Evolutionary conservation across 2,888 invertebrate genomes (phyloP).

Genomic region (Sycophila texana): DNA sequence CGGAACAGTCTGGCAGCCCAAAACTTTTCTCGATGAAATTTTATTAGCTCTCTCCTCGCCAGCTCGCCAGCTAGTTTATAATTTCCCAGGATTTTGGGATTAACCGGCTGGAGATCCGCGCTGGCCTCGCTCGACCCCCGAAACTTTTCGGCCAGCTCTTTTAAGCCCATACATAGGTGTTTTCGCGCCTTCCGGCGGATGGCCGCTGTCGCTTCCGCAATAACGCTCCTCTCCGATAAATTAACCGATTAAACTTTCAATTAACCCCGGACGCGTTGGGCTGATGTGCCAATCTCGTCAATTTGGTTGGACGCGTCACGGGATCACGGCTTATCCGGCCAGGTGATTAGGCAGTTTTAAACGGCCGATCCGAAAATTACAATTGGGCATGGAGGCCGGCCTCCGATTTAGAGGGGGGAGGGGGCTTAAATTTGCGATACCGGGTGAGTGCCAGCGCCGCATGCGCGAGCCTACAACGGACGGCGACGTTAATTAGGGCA

Average conservation of each 20-base stretch:
- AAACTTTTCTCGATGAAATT: too few species aligned
- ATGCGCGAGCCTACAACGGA: too few species aligned
- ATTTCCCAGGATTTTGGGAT: neutral
- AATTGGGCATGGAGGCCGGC: neutral
- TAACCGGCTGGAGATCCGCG: neutral
- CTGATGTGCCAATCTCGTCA: slow-evolving; percentile 58
- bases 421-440: too few species aligned
- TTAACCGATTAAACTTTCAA: slow-evolving; percentile 59
- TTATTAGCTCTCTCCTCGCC: too few species aligned
- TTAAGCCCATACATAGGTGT: too few species aligned
- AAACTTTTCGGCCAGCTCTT: too few species aligned
- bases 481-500: too few species aligned
- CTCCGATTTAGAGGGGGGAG: too few species aligned
- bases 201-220: slow-evolving; percentile 31
- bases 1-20: too few species aligned
- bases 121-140: neutral
- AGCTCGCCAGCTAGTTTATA: neutral
- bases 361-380: slow-evolving; percentile 37
- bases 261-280: slow-evolving; percentile 51
- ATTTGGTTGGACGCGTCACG: slow-evolving; percentile 32
- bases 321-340: neutral
- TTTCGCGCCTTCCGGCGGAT: slow-evolving; percentile 3
- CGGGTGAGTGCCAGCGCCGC: too few species aligned
- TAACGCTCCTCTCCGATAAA: slow-evolving; percentile 48
- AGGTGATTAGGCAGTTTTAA: slow-evolving; percentile 44